Percentiles rank a stretch among this genome's conserved stretches.
Conservation (phyloP, 2,113 vertebrate genomes). For the Oryzias celebensis region DNA sequence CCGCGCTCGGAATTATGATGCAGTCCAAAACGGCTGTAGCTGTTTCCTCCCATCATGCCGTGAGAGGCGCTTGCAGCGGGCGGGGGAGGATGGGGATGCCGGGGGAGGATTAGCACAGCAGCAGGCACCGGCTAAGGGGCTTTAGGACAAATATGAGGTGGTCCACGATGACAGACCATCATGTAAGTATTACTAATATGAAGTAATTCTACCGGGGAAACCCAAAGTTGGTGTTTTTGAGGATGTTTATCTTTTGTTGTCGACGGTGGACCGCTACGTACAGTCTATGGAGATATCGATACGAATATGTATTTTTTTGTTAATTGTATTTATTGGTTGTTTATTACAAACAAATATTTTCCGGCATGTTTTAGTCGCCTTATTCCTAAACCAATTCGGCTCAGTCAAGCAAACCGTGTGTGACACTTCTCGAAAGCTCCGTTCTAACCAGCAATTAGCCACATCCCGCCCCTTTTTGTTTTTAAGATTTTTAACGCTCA, state of each 20-base stretch:
- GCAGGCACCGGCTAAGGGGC: neutral
- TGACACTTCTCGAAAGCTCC: slow-evolving; percentile 7
- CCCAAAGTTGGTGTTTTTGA: neutral
- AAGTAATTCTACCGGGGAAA: neutral
- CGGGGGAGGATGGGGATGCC: slow-evolving; percentile 33
- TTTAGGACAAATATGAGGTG: neutral
- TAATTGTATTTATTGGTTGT: no score
- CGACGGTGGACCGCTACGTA: neutral
- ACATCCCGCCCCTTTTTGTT: slow-evolving; percentile 15
- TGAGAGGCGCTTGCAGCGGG: neutral
- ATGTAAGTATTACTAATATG: slow-evolving; percentile 39
- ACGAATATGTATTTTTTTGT: no score
- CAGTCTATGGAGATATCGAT: no score
- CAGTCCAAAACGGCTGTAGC: no score
- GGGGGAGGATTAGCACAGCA: slow-evolving; percentile 15
- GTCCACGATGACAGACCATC: neutral
- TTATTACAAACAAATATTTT: no score
- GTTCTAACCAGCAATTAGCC: slow-evolving; percentile 48
- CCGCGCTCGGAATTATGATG: no score
- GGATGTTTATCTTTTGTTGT: slow-evolving; percentile 7
- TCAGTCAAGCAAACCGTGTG: neutral
- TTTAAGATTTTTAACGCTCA: neutral
- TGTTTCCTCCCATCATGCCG: no score
- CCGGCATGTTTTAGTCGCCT: no score
- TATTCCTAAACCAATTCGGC: neutral